Percentiles rank a stretch among this genome's conserved stretches.
Evolutionary conservation across 2,888 invertebrate species (phyloP).

Genomic region (Drosophila testacea): DNA sequence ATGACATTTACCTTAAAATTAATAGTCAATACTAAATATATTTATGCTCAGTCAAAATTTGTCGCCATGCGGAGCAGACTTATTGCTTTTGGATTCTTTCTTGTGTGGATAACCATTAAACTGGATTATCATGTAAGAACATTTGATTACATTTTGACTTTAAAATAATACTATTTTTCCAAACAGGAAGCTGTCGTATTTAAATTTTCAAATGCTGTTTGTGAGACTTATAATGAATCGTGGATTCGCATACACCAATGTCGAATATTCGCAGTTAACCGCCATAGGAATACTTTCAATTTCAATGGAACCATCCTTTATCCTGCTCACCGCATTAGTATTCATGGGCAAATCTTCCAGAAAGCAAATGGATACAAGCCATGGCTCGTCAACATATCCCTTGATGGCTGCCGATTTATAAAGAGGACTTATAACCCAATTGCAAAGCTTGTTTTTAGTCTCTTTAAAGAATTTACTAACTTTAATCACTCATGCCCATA

Average conservation of each 20-base stretch:
- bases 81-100: not conserved
- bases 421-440: slow-evolving; percentile 20
- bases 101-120: not conserved
- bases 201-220: slow-evolving; percentile 21
- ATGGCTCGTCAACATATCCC: slow-evolving; percentile 4
- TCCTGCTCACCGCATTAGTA: too few species aligned
- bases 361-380: slow-evolving; percentile 53
- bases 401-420: slow-evolving; percentile 38
- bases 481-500: slow-evolving; percentile 40
- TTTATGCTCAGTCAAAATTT: not conserved
- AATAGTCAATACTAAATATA: too few species aligned
- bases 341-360: not conserved
- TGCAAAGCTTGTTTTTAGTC: not conserved
- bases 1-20: not conserved
- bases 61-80: not conserved
- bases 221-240: not conserved
- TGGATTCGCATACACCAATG: not conserved
- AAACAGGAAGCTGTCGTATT: slow-evolving; percentile 1
- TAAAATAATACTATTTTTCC: too few species aligned
- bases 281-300: not conserved
- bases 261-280: not conserved
- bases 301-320: not conserved
- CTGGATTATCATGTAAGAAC: not conserved
- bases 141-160: too few species aligned
- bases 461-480: slow-evolving; percentile 10